Evolutionary conservation across 2,888 invertebrate species (phyloP), one percentile per base, ranked within the genome.

Genomic region (Fabriciana adippe): DNA sequence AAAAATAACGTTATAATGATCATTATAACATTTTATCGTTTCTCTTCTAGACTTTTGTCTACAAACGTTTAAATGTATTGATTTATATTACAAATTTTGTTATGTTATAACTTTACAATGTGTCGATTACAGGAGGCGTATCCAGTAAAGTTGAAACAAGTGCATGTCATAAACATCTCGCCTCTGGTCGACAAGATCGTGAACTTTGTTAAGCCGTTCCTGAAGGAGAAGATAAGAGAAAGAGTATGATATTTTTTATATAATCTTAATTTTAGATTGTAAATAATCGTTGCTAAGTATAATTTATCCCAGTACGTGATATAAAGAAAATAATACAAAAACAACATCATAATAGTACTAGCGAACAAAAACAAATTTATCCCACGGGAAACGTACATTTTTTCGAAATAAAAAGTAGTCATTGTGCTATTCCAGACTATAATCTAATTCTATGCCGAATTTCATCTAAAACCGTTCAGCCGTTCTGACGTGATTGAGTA

Each of bases 61-160:
- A 18, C 14, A 53, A 8, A 18, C 11, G 4, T 51, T 6, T 3
- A 51, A 18, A 18, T 18, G 16, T 3, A 13, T 13, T 26, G 3
- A 26, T 26, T 26, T 26, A 26, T 26, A 26, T 26, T 26, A 26
- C 3, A 3, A 26, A 26, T 26, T 26, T 26, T 26, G 26, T 26
- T 1, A 51, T 2, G 13, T 14, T 14, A 53, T 53, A 53, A 21
- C 18, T 21, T 47, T 21, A 5, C n/a, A n/a, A 35, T 56, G 54
- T 55, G 54, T 21, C 41, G 15, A 55, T 64, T 95, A 35, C 90
- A 96, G 94, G 97, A 97, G 90, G 97, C 97, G 5, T 97, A 97
- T 84, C 97, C 97, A 6, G 97, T 97, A 0, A 97, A 97, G 84
- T 92, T 97, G 78, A 97, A 97, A 87, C 96, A 97, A 87, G 96